Conservation (phyloP, 2,113 vertebrate species). For the Mirounga angustirostris region DNA sequence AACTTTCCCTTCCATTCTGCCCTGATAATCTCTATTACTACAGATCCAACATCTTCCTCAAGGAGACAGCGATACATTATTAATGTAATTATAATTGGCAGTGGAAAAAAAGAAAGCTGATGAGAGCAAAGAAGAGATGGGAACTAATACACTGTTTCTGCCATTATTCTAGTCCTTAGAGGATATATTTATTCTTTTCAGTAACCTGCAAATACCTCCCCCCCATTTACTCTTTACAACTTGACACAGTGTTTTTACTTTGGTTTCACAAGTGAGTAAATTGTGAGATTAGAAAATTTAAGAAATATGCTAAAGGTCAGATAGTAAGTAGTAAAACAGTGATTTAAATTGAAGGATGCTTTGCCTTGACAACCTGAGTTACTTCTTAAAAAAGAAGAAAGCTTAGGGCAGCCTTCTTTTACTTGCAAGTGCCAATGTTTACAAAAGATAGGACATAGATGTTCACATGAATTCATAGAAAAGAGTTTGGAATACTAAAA, state of each 20-base stretch:
- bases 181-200: not conserved
- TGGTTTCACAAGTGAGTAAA: not conserved
- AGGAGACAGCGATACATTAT: not conserved
- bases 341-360: slow-evolving; percentile 31
- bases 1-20: not conserved
- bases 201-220: not conserved
- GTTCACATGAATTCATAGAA: not conserved
- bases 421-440: not conserved
- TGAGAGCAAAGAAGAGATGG: not conserved
- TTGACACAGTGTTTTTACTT: slow-evolving; percentile 7
- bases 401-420: not conserved
- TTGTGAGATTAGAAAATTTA: slow-evolving; percentile 20
- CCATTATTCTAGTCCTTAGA: not conserved
- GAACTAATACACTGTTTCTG: not conserved
- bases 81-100: not conserved
- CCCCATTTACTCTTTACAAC: not conserved
- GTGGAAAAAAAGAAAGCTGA: not conserved
- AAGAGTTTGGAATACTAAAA: not conserved
- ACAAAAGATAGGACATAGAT: not conserved
- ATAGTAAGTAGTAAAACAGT: not conserved
- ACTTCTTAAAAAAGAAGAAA: not conserved
- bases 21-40: not conserved
- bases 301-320: not conserved
- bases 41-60: not conserved
- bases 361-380: not conserved